Evolutionary conservation across 2,888 invertebrate genomes (phyloP), one percentile per base, ranked within the genome.

Genomic region (Idaea biselata): DNA sequence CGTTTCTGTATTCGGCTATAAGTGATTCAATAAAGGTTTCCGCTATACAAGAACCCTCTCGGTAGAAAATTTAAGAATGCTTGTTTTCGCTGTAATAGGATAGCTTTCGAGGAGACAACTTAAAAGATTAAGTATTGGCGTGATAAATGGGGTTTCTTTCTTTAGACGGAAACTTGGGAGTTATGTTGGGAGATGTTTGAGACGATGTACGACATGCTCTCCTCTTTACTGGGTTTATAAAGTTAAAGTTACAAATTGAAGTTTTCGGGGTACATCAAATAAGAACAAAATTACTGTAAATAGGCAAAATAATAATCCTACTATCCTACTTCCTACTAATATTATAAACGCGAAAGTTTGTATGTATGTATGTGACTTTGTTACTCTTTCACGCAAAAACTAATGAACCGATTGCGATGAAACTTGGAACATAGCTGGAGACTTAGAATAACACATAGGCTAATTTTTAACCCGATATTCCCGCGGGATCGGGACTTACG

Each of bases 111-210:
- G 67, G 66, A 68, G 68, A 70, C 67, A 67, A 63, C 67, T 67
- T 64, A 68, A 71, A 75, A 80, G 80, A 82, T 81, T 80, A 79
- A 77, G 74, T 76, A 73, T 73, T 65, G 69, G 32, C 64, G 72
- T 81, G 79, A 83, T 75, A 80, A 81, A 83, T 80, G 78, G 73
- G 70, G 69, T 77, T 79, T 78, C 73, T 77, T 76, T 72, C 55
- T 62, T 58, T 56, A 61, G 65, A 61, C 66, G 66, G 65, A 59
- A 68, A 69, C 63, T 68, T 68, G 11, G 44, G 44, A 14, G 44
- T 14, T 44, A 44, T 44, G 44, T 44, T 44, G 14, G 44, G 11
- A 44, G 14, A 44, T 44, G 44, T 44, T 44, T 44, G 44, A 3
- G 14, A 44, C 44, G 44, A 44, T 44, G 44, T 44, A 14, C 14